A percentile compares a stretch with the other conserved stretches of the same genome.
phyloP scores from a whole-genome alignment of 2,797 vertebrate genomes.

The Darevskia nairensis region DNA sequence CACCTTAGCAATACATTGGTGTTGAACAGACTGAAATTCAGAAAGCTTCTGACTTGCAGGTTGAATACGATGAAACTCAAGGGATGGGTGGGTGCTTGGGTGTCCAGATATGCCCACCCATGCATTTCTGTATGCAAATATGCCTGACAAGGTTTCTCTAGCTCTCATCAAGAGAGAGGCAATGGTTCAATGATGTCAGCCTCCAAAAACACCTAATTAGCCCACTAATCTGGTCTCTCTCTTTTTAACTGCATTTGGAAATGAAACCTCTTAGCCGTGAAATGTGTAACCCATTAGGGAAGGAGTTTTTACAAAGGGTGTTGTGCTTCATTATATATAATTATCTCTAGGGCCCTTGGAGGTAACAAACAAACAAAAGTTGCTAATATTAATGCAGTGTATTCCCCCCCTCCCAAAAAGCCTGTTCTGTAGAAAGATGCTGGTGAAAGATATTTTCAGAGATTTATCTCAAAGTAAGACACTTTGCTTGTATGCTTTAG shows the following conservation, averaged over 20 bases:
- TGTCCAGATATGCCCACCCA: constrained; percentile 21
- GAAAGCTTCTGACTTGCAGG: constrained; percentile 12
- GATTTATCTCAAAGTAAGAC: neutral
- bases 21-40: constrained; percentile 39
- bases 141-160: constrained; percentile 19
- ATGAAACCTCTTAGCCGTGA: constrained; percentile 25
- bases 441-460: neutral
- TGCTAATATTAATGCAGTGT: neutral
- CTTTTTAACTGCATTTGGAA: constrained; percentile 19
- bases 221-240: constrained; percentile 7
- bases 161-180: constrained; percentile 33
- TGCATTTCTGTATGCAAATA: constrained; percentile 47
- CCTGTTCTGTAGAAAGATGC: neutral
- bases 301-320: neutral
- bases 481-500: constrained; percentile 3
- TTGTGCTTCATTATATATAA: constrained; percentile 11
- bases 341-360: constrained; percentile 10
- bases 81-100: constrained; percentile 53
- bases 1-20: constrained; percentile 12
- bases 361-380: constrained; percentile 20
- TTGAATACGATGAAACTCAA: constrained; percentile 15
- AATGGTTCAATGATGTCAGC: constrained; percentile 20
- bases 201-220: constrained; percentile 33
- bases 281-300: constrained; percentile 14
- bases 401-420: neutral